Evolutionary conservation across 2,888 invertebrate species (phyloP).

Genomic region (Ypsolopha scabrella): DNA sequence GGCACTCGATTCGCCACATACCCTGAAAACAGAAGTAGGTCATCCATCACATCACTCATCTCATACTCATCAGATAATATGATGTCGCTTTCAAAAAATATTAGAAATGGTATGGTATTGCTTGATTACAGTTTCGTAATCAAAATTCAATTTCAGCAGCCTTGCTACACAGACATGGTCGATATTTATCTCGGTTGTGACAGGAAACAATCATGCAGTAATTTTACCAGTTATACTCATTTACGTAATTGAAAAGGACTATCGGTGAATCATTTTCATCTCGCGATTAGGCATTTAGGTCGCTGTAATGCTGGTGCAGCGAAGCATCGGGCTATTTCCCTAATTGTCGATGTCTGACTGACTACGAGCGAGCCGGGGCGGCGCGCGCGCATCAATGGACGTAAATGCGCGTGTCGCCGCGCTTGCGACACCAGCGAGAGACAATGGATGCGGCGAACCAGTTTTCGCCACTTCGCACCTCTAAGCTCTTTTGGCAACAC

Average conservation of each 20-base stretch:
- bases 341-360: slow-evolving; percentile 26
- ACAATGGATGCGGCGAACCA: slow-evolving; percentile 34
- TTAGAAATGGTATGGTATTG: background rate
- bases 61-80: no score
- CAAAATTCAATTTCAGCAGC: slow-evolving; percentile 18
- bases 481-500: slow-evolving; percentile 36
- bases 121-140: background rate
- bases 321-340: slow-evolving; percentile 29
- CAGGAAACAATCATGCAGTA: slow-evolving; percentile 58
- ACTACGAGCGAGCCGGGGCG: slow-evolving; percentile 13
- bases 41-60: no score
- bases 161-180: slow-evolving; percentile 35
- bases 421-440: slow-evolving; percentile 35
- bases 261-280: slow-evolving; percentile 45
- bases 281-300: slow-evolving; percentile 58
- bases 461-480: slow-evolving; percentile 40
- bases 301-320: slow-evolving; percentile 38
- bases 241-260: slow-evolving; percentile 46
- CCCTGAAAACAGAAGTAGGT: slow-evolving; percentile 33
- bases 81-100: background rate
- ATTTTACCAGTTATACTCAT: slow-evolving; percentile 47
- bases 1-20: slow-evolving; percentile 66
- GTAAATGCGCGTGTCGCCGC: slow-evolving; percentile 62
- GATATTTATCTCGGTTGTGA: slow-evolving; percentile 32
- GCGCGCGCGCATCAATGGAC: slow-evolving; percentile 48